Evolutionary conservation across 92 coral and sea anemone species (phyloP), one percentile per base, ranked within the genome.

Genomic region (Muricea muricata): DNA sequence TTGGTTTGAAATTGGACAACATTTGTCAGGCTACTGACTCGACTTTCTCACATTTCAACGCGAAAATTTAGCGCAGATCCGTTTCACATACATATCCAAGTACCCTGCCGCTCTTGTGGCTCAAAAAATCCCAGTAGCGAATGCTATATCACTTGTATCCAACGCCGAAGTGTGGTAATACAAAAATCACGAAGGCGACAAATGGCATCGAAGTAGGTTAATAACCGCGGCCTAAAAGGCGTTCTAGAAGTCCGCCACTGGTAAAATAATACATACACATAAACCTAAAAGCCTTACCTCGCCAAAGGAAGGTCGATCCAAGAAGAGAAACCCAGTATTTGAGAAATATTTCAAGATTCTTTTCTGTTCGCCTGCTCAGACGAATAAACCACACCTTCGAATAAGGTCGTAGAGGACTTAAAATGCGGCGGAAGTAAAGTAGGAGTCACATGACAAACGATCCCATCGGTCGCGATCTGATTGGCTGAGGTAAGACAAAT

Each of bases 351-450:
- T 68, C 29, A 31, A 68, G 28, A 18, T 40, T 40, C 75, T 68
- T 68, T 68, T 20, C 45, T 15, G 31, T 77, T 28, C 18, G 68
- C 33, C 82, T 32, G 82, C 24, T 77, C 82, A 56, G 26, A 28
- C 68, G 82, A 74, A 74, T 61, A 77, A 77, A 77, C 82, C 82
- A 77, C 82, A 77, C 82, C 82, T 77, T 77, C 69, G 69, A 77
- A 77, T 74, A 70, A 32, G 56, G 42, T 40, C 69, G 67, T 77
- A 77, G 82, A 77, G 70, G 48, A 70, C 69, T 29, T 29, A 77
- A 77, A 75, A 75, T 72, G 25, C 61, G 37, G 34, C 80, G 80
- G 80, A 74, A 74, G 80, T 74, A 65, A 74, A 17, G 3, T 28
- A 40, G 37, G 20, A 61, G 60, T 60, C 68, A 74, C 80, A 47